Evolutionary conservation across 53 echinoderm and acorn worm species (phyloP).

Genomic region (Temnopleurus reevesii): DNA sequence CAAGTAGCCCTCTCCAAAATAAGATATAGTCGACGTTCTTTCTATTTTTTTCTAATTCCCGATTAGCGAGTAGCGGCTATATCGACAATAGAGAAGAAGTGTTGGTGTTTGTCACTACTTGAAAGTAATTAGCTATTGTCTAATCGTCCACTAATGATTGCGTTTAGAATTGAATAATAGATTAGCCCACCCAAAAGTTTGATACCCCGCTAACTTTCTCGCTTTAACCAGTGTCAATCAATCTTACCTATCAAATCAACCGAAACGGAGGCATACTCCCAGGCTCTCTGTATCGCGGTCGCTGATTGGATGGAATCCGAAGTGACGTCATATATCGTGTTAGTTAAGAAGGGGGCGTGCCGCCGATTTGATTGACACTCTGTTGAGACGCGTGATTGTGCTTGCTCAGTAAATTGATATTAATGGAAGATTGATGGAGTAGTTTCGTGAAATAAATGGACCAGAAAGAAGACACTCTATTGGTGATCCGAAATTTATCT

Average conservation of each 20-base stretch:
- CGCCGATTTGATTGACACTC: neutral
- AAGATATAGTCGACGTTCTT: neutral
- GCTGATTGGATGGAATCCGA: neutral
- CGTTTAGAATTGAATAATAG: slow-evolving; percentile 6
- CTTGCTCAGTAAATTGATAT: neutral
- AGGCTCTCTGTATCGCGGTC: neutral
- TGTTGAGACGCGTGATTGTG: neutral
- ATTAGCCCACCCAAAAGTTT: slow-evolving; percentile 52
- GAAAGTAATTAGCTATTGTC: slow-evolving; percentile 57
- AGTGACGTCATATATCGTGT: slow-evolving; percentile 4
- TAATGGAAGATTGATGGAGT: neutral
- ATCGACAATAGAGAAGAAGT: neutral
- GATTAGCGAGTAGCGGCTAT: neutral
- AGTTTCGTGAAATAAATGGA: neutral
- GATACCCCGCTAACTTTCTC: slow-evolving; percentile 25
- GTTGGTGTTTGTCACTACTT: slow-evolving; percentile 33
- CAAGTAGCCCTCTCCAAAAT: slow-evolving; percentile 35
- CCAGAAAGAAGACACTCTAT: no score
- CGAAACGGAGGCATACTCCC: neutral
- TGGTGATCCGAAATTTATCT: no score
- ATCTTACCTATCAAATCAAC: slow-evolving; percentile 27
- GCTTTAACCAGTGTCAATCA: slow-evolving; percentile 50
- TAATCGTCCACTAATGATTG: slow-evolving; percentile 55
- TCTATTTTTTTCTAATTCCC: slow-evolving; percentile 4
- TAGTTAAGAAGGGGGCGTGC: neutral